These are phyloP conservation scores for Brachionus plicatilis DNA, from an alignment of 1,140 invertebrate species.

Conservation along the genomic window DNA sequence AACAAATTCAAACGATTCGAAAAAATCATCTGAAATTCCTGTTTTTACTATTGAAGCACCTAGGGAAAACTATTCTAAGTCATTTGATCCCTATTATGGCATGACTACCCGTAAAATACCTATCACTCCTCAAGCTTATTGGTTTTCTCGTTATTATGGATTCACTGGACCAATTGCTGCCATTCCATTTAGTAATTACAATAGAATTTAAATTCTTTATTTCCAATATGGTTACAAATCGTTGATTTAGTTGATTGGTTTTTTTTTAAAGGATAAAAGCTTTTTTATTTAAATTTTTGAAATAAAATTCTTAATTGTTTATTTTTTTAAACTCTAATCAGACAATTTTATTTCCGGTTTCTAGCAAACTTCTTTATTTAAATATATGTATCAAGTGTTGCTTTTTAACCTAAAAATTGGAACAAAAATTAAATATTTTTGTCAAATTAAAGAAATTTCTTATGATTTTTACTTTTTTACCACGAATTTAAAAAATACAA, in stretches of 20 bases:
- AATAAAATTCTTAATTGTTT: too few species aligned
- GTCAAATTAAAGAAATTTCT: too few species aligned
- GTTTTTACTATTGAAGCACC: neutral
- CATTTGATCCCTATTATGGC: conserved; percentile 23
- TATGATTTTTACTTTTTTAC: too few species aligned
- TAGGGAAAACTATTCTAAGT: neutral
- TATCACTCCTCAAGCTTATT: neutral
- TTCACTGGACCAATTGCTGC: neutral
- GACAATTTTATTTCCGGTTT: too few species aligned
- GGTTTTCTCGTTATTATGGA: neutral
- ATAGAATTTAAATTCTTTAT: neutral
- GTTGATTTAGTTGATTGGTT: neutral
- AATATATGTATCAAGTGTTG: too few species aligned
- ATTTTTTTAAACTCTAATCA: too few species aligned
- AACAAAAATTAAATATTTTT: too few species aligned
- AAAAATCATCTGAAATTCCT: neutral
- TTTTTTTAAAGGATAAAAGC: neutral
- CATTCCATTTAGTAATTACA: conserved; percentile 32
- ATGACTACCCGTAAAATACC: neutral
- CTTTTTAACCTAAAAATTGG: too few species aligned
- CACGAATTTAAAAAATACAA: too few species aligned
- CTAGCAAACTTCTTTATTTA: too few species aligned
- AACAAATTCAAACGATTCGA: neutral
- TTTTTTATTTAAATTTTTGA: too few species aligned
- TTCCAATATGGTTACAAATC: neutral